Evolutionary conservation across 1,140 invertebrate species (phyloP).

Genomic region (Bombus fervidus): DNA sequence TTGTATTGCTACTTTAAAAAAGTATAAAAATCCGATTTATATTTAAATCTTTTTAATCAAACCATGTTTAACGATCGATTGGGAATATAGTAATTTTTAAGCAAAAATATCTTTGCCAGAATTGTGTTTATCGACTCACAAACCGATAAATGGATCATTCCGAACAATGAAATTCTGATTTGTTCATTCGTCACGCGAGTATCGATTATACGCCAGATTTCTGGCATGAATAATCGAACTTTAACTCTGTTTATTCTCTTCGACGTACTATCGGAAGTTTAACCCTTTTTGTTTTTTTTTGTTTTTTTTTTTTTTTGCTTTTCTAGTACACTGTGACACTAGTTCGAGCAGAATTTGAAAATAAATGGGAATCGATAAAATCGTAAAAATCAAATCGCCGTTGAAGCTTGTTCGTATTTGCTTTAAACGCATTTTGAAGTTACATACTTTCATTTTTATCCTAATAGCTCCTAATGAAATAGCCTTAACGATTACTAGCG

Average conservation of each 20-base stretch:
- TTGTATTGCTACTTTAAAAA: too few relatives aligned
- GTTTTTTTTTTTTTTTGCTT: neutral
- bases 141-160: constrained; percentile 21
- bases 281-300: neutral
- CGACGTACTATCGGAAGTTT: neutral
- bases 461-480: neutral
- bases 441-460: too few relatives aligned
- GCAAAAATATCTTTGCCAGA: neutral
- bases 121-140: neutral
- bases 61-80: neutral
- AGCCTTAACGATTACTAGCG: neutral
- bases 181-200: constrained; percentile 2
- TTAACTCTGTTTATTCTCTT: neutral
- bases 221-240: constrained; percentile 14
- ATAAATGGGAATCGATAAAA: neutral
- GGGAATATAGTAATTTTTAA: neutral
- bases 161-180: constrained; percentile 34
- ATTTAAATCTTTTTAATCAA: neutral
- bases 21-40: neutral
- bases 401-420: neutral
- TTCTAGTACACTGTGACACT: neutral
- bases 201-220: neutral
- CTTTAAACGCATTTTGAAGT: too few relatives aligned
- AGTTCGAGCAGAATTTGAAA: neutral
- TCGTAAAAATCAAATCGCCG: neutral